A percentile compares a stretch with the other conserved stretches of the same genome.
Evolutionary conservation across 2,888 invertebrate genomes (phyloP).

Genomic region (Tinea semifulvella): DNA sequence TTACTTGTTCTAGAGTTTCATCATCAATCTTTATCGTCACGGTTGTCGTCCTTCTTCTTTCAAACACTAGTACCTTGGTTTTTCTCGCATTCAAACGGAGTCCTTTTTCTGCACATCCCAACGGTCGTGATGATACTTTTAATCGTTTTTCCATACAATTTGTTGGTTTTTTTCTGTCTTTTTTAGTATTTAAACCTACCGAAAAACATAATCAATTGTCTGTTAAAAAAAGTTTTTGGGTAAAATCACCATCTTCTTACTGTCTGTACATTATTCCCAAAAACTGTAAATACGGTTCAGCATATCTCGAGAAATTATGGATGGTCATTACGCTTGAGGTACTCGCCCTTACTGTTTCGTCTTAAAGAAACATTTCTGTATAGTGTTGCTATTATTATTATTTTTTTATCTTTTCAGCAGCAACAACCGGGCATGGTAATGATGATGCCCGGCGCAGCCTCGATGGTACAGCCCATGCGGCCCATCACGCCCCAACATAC

Average conservation of each 20-base stretch:
- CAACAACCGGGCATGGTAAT: constrained; percentile 62
- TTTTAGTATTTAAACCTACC: background rate
- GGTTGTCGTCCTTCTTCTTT: too few species aligned
- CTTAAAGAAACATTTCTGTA: constrained; percentile 1
- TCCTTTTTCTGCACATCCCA: too few species aligned
- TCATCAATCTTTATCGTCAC: too few species aligned
- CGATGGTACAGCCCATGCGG: constrained; percentile 48
- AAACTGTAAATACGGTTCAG: background rate
- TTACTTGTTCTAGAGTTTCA: too few species aligned
- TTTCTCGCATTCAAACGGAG: too few species aligned
- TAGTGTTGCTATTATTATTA: too few species aligned
- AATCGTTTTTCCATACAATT: too few species aligned
- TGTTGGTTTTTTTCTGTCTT: too few species aligned
- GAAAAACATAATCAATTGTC: background rate
- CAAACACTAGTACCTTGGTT: too few species aligned
- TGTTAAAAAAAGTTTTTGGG: background rate
- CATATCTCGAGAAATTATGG: background rate
- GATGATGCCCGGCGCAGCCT: constrained; percentile 45
- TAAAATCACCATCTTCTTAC: background rate
- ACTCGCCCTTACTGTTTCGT: background rate
- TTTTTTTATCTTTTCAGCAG: too few species aligned
- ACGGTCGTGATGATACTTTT: too few species aligned
- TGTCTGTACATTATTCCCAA: background rate
- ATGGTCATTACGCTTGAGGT: background rate
- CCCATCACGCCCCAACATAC: constrained; percentile 49